These are phyloP conservation scores for Phasia obesa DNA, from an alignment of 2,888 invertebrate genomes.

Conservation along the genomic window DNA sequence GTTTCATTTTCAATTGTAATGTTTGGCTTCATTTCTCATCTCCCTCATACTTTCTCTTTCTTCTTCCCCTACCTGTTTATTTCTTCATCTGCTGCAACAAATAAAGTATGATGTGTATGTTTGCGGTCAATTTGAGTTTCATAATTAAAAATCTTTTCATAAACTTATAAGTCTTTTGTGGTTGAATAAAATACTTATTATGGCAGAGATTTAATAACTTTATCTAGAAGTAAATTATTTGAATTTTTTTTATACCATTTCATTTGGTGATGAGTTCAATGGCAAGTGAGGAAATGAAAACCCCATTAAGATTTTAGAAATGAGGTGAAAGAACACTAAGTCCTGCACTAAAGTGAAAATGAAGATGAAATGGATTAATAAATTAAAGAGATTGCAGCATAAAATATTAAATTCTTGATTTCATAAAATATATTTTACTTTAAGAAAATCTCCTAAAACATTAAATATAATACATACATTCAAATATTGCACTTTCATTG, in stretches of 20 bases:
- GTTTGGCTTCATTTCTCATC: too few relatives aligned
- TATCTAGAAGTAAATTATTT: conserved; percentile 32
- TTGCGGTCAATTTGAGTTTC: conserved; percentile 69
- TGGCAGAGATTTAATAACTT: conserved; percentile 62
- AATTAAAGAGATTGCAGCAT: too few relatives aligned
- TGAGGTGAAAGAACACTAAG: too few relatives aligned
- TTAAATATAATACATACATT: too few relatives aligned
- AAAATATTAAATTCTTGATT: too few relatives aligned
- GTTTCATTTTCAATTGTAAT: too few relatives aligned
- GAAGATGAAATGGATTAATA: not conserved
- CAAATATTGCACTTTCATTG: too few relatives aligned
- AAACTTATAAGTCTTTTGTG: conserved; percentile 60
- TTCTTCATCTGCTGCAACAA: not conserved
- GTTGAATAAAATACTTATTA: conserved; percentile 49
- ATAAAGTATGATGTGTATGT: conserved; percentile 35
- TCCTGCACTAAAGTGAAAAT: not conserved
- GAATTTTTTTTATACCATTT: too few relatives aligned
- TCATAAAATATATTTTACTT: too few relatives aligned
- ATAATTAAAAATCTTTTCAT: conserved; percentile 66
- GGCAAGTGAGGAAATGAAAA: too few relatives aligned
- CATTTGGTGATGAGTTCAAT: conserved; percentile 4
- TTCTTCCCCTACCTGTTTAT: not conserved
- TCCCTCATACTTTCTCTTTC: not conserved
- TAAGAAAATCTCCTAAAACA: too few relatives aligned
- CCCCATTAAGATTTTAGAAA: not conserved